Conservation (phyloP, 2,113 vertebrate genomes). For the Vulpes lagopus region DNA sequence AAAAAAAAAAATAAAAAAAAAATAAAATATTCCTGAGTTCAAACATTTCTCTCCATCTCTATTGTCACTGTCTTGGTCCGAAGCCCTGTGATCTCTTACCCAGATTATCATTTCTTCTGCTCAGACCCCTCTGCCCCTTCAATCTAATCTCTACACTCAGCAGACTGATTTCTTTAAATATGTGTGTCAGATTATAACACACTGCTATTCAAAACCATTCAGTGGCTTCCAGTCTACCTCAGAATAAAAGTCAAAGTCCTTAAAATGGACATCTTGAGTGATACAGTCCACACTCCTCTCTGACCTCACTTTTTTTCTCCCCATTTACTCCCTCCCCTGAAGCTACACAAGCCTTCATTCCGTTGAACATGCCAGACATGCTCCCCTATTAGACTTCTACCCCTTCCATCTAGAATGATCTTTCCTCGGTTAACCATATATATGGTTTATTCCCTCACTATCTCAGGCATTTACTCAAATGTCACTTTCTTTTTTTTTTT, state of each 20-base stretch:
- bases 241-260: neutral
- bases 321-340: neutral
- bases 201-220: neutral
- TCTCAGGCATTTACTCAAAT: neutral
- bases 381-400: neutral
- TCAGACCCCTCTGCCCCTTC: neutral
- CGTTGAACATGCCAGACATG: neutral
- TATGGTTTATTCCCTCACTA: too few relatives aligned
- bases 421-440: neutral
- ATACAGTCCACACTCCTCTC: neutral
- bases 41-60: neutral
- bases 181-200: neutral
- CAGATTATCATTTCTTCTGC: neutral
- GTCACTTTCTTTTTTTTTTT: neutral
- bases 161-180: neutral
- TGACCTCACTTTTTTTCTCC: neutral
- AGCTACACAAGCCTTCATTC: neutral
- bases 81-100: neutral
- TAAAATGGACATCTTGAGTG: neutral
- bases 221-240: neutral
- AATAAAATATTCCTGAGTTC: neutral
- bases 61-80: neutral
- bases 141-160: neutral
- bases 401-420: neutral
- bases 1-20: too few relatives aligned